These are phyloP conservation scores for Cerastis rubricosa DNA, from an alignment of 2,888 invertebrate species.

Conservation along the genomic window DNA sequence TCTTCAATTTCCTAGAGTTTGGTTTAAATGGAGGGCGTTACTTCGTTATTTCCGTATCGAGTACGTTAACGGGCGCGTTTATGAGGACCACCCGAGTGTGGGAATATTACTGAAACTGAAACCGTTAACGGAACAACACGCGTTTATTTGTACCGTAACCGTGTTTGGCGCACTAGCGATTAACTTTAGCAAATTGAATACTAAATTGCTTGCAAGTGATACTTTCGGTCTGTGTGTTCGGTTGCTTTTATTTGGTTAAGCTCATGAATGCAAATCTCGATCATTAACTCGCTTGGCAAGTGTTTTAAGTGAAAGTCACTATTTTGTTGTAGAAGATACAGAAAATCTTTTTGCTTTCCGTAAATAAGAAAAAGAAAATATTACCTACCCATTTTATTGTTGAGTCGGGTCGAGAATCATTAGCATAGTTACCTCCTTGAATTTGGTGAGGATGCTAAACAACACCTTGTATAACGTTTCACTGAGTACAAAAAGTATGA, in stretches of 20 bases:
- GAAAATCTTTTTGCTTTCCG: too few relatives aligned
- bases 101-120: slow-evolving; percentile 55
- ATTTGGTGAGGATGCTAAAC: too few relatives aligned
- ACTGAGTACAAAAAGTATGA: background rate
- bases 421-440: too few relatives aligned
- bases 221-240: slow-evolving; percentile 23
- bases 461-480: too few relatives aligned
- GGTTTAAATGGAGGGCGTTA: slow-evolving; percentile 54
- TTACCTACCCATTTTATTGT: too few relatives aligned
- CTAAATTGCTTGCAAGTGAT: slow-evolving; percentile 40
- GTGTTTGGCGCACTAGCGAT: slow-evolving; percentile 49
- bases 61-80: slow-evolving; percentile 51
- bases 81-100: slow-evolving; percentile 55
- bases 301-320: slow-evolving; percentile 1
- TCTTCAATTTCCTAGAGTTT: slow-evolving; percentile 60
- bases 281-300: slow-evolving; percentile 28
- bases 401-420: too few relatives aligned
- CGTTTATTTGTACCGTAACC: slow-evolving; percentile 31
- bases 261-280: slow-evolving; percentile 49
- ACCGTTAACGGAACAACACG: slow-evolving; percentile 39
- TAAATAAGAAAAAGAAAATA: too few relatives aligned
- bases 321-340: background rate
- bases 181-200: slow-evolving; percentile 57
- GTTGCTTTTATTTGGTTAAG: slow-evolving; percentile 30
- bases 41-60: slow-evolving; percentile 54